Base-by-base conservation (phyloP, 1,140 invertebrate genomes). In the Meloidogyne hapla region DNA sequence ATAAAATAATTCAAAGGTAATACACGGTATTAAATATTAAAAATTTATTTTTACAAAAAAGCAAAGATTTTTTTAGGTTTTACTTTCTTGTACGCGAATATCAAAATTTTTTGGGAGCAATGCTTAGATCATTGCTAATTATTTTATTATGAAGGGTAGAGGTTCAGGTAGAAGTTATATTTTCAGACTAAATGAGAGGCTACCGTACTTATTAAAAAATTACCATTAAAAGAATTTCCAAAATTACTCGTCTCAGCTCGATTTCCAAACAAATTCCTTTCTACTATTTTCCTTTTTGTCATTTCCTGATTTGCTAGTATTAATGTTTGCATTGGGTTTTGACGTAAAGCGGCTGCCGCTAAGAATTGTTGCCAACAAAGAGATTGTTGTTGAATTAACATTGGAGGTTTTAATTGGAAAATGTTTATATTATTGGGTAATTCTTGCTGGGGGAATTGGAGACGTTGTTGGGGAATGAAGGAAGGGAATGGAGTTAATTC, bases 321-420 rank as follows among this genome's bases (percentile, higher is more conserved):
- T n/a, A 56, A 56, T 56, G 18, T 56, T 56, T 56, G 48, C 48
- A 56, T 56, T 56, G 48, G 48, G 8, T 56, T 56, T 56, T 56
- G 48, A 56, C n/a, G 18, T 56, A 56, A 56, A n/a, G 18, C 48
- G 5, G 48, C 8, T n/a, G 48, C 18, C n/a, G 48, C n/a, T 56
- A 56, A 56, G n/a, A n/a, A 56, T 56, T 56, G 48, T n/a, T 56
- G 48, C 48, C 48, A 56, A 56, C 48, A 56, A 56, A 56, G 48
- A 56, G 48, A 56, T 21, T 56, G 48, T 56, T 56, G 48, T 56
- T 56, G 48, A 13, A 56, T 56, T 56, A 56, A 56, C n/a, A 48
- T 48, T 48, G 45, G 15, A 48, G 48, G 48, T 56, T 56, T 56
- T 56, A 56, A 56, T 56, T 56, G 48, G 6, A 56, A 56, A 56